Evolutionary conservation across 92 coral and sea anemone species (phyloP), one percentile per base, ranked within the genome.

Genomic region (Parazoanthus darwini): DNA sequence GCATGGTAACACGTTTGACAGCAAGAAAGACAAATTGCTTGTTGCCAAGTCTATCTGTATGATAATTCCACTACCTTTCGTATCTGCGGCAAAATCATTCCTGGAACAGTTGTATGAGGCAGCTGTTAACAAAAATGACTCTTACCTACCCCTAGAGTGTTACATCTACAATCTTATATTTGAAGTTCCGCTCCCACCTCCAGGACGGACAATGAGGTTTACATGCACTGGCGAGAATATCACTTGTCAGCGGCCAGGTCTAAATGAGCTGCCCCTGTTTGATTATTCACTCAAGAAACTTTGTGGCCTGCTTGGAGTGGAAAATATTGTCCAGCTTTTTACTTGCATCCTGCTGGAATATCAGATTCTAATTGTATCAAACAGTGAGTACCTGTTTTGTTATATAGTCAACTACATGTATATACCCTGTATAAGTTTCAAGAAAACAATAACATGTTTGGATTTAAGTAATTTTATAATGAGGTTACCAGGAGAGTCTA

Each of bases 131-230:
- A 94, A 91, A 76, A 87, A 93, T 23, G 88, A 89, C 38, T 81
- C 96, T 7, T 88, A 89, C 7, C 86, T 97, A 22, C 93, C 98
- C 3, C 81, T 97, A 23, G 99, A 97, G 68, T 95, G 98, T 8
- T 97, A 97, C 78, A 90, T 97, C 74, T 97, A 95, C 86, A 97
- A 97, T 82, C 86, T 97, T 66, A 85, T 97, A 73, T 97, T 89
- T 88, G 98, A 97, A 89, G 99, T 97, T 14, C 99, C 99, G 0
- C 90, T 97, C 23, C 99, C 98, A 72, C 99, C 99, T 1, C 94
- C 99, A 72, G 99, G 99, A 63, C 89, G 95, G 56, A 97, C 96
- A 35, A 95, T 97, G 99, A 92, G 98, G 44, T 97, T 95, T 89
- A 95, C 85, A 22, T 93, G 97, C 77, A 82, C 87, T 68, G 91